Conservation (phyloP, 2,888 invertebrate species). For the Zaprionus obscuricornis region DNA sequence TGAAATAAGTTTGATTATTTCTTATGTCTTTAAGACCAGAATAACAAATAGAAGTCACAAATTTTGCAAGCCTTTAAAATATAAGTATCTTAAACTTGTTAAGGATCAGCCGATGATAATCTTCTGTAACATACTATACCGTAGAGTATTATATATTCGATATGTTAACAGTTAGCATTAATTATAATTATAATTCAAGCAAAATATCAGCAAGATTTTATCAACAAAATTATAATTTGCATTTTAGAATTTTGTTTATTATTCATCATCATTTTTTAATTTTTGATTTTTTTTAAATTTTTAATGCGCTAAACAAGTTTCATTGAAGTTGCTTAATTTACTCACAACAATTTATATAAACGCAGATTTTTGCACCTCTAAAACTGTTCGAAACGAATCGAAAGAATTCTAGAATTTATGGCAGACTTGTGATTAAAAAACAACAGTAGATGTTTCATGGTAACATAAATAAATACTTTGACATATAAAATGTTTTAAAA, state of each 20-base stretch:
- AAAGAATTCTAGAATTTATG: conserved; percentile 37
- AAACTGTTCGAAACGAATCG: background rate
- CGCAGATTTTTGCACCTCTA: conserved; percentile 54
- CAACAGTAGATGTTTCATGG: conserved; percentile 19
- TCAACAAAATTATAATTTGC: conserved; percentile 33
- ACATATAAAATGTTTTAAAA: conserved; percentile 14
- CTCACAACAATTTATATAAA: conserved; percentile 50
- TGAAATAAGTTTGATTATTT: conserved; percentile 53
- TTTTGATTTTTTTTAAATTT: conserved; percentile 13
- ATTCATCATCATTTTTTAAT: conserved; percentile 9
- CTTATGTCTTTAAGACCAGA: background rate
- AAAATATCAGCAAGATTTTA: conserved; percentile 31
- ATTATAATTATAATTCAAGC: conserved; percentile 14
- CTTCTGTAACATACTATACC: too few relatives aligned
- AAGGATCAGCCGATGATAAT: too few relatives aligned
- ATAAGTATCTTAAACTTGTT: too few relatives aligned
- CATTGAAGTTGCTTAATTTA: conserved; percentile 49
- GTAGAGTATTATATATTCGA: too few relatives aligned
- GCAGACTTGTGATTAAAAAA: conserved; percentile 3
- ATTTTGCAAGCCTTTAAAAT: too few relatives aligned
- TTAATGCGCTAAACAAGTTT: conserved; percentile 59
- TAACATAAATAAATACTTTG: conserved; percentile 31
- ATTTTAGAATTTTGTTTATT: conserved; percentile 33
- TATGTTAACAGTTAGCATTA: too few relatives aligned
- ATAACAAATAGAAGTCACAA: too few relatives aligned